These are phyloP conservation scores for Caenorhabditis parvicauda DNA, from an alignment of 2,888 invertebrate species.

Conservation along the genomic window DNA sequence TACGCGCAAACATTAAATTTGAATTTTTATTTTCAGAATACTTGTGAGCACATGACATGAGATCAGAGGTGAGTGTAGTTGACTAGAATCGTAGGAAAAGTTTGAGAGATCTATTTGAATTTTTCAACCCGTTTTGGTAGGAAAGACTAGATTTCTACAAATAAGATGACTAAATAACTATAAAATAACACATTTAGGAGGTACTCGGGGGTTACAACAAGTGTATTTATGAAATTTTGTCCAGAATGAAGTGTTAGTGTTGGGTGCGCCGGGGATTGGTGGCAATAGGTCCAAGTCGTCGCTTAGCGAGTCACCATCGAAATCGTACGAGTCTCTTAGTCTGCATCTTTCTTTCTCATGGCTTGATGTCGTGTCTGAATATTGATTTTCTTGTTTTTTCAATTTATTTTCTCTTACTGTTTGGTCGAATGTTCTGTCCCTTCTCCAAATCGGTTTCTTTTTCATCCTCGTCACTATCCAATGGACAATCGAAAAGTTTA, in stretches of 20 bases:
- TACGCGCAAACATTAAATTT: too few relatives aligned
- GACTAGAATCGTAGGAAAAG: too few relatives aligned
- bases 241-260: constrained; percentile 14
- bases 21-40: too few relatives aligned
- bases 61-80: too few relatives aligned
- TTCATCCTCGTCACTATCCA: constrained; percentile 45
- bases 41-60: too few relatives aligned
- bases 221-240: constrained; percentile 24
- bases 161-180: neutral
- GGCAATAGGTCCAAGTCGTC: constrained; percentile 55
- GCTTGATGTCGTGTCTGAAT: constrained; percentile 13
- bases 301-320: constrained; percentile 47
- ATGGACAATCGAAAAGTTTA: constrained; percentile 41
- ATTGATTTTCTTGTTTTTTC: neutral
- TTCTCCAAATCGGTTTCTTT: constrained; percentile 25
- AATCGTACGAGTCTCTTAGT: constrained; percentile 51
- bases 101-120: too few relatives aligned
- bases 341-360: constrained; percentile 32
- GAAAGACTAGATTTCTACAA: neutral
- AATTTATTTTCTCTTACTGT: constrained; percentile 11
- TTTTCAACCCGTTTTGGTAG: too few relatives aligned
- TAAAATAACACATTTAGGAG: constrained; percentile 45
- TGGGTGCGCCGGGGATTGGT: constrained; percentile 45
- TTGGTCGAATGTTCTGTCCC: constrained; percentile 20
- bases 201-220: constrained; percentile 45